Evolutionary conservation across 2,113 vertebrate genomes (phyloP).

Genomic region (Picathartes gymnocephalus): DNA sequence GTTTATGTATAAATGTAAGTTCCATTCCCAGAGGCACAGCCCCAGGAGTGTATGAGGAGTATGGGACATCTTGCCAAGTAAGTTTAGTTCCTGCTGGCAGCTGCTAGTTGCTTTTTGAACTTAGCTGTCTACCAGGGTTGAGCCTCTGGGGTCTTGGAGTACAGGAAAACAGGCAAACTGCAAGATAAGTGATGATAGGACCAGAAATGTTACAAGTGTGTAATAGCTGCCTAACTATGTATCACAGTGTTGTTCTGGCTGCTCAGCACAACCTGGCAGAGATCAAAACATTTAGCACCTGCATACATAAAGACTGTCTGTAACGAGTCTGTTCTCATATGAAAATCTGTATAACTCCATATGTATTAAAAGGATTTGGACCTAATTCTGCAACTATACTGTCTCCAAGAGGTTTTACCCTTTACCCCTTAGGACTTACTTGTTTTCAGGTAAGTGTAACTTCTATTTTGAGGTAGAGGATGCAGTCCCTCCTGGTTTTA

Average conservation of each 20-base stretch:
- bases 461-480: neutral
- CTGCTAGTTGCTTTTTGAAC: neutral
- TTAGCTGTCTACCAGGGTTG: neutral
- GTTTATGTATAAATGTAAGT: neutral
- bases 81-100: neutral
- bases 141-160: neutral
- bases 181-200: neutral
- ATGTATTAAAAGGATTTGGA: neutral
- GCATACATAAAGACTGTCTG: neutral
- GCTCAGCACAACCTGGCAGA: neutral
- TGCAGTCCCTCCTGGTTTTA: neutral
- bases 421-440: neutral
- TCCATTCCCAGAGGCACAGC: neutral
- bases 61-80: neutral
- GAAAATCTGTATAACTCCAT: neutral
- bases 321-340: neutral
- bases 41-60: neutral
- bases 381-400: neutral
- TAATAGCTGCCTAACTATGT: neutral
- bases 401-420: neutral
- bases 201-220: neutral
- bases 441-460: neutral
- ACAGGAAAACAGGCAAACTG: neutral
- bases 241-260: neutral
- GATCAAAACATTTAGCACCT: neutral